A percentile compares a stretch with the other conserved stretches of the same genome.
These are phyloP conservation scores for Columba janthina DNA, from an alignment of 2,113 vertebrate genomes.

Conservation along the genomic window DNA sequence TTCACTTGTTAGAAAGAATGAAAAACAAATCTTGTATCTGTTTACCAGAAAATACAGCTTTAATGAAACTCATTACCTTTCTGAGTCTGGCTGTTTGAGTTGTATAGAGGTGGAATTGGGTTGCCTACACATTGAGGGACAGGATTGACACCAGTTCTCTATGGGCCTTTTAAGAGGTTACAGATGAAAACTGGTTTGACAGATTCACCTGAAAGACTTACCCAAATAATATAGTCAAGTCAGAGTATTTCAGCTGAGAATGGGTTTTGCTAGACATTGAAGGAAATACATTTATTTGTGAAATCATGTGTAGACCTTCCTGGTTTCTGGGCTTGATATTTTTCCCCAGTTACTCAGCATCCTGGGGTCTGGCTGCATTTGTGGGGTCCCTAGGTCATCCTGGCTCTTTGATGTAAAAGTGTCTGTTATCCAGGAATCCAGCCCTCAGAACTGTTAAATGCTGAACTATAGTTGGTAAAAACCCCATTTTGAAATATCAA, in stretches of 20 bases:
- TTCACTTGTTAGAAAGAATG: conserved; percentile 58
- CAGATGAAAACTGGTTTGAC: neutral
- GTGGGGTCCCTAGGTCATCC: neutral
- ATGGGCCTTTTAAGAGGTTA: neutral
- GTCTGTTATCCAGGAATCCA: neutral
- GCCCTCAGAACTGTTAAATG: neutral
- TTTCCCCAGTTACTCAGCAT: neutral
- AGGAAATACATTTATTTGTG: neutral
- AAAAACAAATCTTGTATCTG: conserved; percentile 56
- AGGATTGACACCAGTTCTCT: neutral
- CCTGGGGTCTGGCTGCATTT: neutral
- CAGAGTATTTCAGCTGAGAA: neutral
- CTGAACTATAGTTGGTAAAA: neutral
- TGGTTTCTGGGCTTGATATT: neutral
- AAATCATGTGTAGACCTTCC: neutral
- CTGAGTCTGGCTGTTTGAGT: neutral
- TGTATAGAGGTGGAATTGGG: neutral
- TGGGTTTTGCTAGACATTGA: neutral
- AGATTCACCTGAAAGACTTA: neutral
- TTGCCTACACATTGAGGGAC: neutral
- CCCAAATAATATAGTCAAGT: neutral
- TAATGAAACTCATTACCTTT: conserved; percentile 31
- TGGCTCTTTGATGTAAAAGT: neutral
- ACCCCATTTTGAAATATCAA: neutral
- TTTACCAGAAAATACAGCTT: conserved; percentile 45